Evolutionary conservation across 1,140 invertebrate species (phyloP).

Genomic region (Pseudomyrmex pallidus): DNA sequence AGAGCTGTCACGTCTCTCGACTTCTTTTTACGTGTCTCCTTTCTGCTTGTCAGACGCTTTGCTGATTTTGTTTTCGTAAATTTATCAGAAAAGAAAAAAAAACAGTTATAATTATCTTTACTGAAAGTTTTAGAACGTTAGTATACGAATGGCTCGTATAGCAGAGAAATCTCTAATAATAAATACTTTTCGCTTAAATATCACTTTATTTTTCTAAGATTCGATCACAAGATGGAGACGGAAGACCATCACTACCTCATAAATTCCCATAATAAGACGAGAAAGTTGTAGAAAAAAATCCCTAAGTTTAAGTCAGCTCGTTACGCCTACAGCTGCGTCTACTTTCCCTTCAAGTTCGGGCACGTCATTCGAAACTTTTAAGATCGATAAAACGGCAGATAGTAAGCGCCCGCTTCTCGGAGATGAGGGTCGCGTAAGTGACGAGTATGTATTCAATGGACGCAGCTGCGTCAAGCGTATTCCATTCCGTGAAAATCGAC

Average conservation of each 20-base stretch:
- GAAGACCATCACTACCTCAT: neutral
- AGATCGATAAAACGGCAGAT: conserved; percentile 10
- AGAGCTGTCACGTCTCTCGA: neutral
- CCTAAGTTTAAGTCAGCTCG: conserved; percentile 32
- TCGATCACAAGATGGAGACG: neutral
- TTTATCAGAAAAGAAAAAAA: no score
- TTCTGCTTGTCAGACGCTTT: neutral
- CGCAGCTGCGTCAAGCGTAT: neutral
- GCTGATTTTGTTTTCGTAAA: neutral
- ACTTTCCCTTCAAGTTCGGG: conserved; percentile 21
- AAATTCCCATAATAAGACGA: conserved; percentile 28
- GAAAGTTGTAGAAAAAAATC: conserved; percentile 2
- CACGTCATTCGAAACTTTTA: conserved; percentile 10
- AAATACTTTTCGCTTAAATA: neutral
- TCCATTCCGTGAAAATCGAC: neutral
- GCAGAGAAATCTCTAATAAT: neutral
- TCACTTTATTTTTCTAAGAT: neutral
- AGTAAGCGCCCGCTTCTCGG: neutral
- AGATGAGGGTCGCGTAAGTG: neutral
- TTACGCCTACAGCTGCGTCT: conserved; percentile 16
- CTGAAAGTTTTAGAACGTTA: neutral
- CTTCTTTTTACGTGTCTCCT: neutral
- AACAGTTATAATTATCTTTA: neutral
- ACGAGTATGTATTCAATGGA: conserved; percentile 31
- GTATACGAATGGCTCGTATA: neutral